These are phyloP conservation scores for Sprattus sprattus DNA, from an alignment of 2,113 vertebrate species.

Conservation along the genomic window DNA sequence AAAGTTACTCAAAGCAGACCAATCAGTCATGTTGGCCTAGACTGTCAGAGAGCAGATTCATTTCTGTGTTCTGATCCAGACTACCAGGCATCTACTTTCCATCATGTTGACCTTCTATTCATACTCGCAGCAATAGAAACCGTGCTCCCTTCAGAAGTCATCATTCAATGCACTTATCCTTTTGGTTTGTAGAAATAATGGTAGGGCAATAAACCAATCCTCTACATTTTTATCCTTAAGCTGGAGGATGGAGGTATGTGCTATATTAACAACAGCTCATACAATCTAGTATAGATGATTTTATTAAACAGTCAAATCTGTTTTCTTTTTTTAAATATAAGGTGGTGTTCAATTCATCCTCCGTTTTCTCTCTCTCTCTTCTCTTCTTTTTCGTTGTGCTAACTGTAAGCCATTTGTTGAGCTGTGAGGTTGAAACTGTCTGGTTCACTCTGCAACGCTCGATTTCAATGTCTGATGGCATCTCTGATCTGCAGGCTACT, in stretches of 20 bases:
- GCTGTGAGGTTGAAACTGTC: conserved; percentile 61
- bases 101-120: neutral
- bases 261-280: conserved; percentile 18
- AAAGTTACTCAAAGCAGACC: neutral
- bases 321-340: conserved; percentile 64
- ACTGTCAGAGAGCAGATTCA: neutral
- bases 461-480: conserved; percentile 46
- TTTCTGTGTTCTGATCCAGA: neutral
- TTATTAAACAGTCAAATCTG: conserved; percentile 29
- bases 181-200: neutral
- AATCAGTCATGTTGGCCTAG: neutral
- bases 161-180: neutral
- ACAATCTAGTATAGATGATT: conserved; percentile 38
- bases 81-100: neutral
- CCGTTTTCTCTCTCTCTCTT: conserved; percentile 33
- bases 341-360: conserved; percentile 54
- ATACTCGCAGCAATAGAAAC: conserved; percentile 10
- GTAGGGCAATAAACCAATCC: conserved; percentile 18
- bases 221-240: neutral
- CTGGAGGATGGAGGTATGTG: neutral
- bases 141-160: neutral
- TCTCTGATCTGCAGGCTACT: conserved; percentile 57
- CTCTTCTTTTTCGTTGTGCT: conserved; percentile 64
- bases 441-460: conserved; percentile 57
- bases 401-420: conserved; percentile 66